Evolutionary conservation across 2,113 vertebrate genomes (phyloP).

Genomic region (Catharus bicknelli): DNA sequence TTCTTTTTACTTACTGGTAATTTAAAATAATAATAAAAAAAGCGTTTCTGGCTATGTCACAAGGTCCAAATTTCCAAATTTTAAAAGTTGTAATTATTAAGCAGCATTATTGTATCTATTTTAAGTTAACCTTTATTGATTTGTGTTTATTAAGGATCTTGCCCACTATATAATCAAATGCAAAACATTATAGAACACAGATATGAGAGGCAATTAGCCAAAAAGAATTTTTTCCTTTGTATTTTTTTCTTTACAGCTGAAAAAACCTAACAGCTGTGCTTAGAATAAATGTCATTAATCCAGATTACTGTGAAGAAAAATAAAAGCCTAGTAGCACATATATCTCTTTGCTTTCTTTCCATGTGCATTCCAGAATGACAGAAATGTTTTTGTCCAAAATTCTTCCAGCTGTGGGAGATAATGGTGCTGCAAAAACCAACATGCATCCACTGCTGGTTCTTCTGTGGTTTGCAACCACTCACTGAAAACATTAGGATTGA

Average conservation of each 20-base stretch:
- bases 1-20: background rate
- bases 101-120: background rate
- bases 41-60: background rate
- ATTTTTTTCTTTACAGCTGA: background rate
- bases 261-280: background rate
- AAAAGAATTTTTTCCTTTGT: background rate
- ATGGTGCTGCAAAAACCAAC: background rate
- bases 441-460: background rate
- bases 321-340: background rate
- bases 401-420: background rate
- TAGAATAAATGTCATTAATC: background rate
- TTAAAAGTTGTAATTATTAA: background rate
- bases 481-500: background rate
- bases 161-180: background rate
- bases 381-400: constrained; percentile 19
- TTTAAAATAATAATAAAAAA: background rate
- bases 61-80: background rate
- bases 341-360: background rate
- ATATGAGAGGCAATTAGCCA: background rate
- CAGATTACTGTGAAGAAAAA: constrained; percentile 12
- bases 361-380: background rate
- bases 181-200: background rate
- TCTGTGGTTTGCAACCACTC: background rate
- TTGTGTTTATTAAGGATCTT: background rate
- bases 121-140: background rate